Conservation (phyloP, 2,888 invertebrate genomes). For the Ectemnius continuus region DNA sequence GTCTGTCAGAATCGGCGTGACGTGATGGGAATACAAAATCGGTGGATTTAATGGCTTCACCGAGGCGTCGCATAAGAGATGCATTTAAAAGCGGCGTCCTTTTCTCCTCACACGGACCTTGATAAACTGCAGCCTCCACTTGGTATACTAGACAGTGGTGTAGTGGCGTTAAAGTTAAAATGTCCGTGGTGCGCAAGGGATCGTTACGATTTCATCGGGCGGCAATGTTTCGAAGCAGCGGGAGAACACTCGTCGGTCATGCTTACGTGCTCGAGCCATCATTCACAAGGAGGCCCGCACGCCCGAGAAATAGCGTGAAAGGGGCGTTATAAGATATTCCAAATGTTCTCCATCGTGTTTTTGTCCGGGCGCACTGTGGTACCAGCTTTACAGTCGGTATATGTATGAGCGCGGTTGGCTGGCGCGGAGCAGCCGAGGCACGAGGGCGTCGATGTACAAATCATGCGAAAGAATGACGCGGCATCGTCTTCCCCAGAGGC, state of each 20-base stretch:
- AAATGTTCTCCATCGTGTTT: constrained; percentile 61
- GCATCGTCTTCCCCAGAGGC: constrained; percentile 55
- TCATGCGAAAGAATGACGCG: constrained; percentile 73
- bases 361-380: constrained; percentile 20
- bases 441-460: constrained; percentile 70
- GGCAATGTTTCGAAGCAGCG: no score
- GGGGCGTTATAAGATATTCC: constrained; percentile 63
- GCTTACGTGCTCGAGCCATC: constrained; percentile 2
- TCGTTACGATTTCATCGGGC: background rate
- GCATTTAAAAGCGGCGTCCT: no score
- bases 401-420: constrained; percentile 42
- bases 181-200: background rate
- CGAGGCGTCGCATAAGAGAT: no score
- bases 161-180: no score
- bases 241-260: no score
- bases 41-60: no score
- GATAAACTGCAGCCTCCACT: no score
- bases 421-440: constrained; percentile 63
- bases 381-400: constrained; percentile 17
- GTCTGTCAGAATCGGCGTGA: no score
- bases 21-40: no score
- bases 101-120: no score
- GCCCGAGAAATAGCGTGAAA: constrained; percentile 25
- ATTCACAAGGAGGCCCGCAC: background rate
- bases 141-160: no score